Conservation (phyloP, 2,113 vertebrate species). For the Dicentrarchus labrax region DNA sequence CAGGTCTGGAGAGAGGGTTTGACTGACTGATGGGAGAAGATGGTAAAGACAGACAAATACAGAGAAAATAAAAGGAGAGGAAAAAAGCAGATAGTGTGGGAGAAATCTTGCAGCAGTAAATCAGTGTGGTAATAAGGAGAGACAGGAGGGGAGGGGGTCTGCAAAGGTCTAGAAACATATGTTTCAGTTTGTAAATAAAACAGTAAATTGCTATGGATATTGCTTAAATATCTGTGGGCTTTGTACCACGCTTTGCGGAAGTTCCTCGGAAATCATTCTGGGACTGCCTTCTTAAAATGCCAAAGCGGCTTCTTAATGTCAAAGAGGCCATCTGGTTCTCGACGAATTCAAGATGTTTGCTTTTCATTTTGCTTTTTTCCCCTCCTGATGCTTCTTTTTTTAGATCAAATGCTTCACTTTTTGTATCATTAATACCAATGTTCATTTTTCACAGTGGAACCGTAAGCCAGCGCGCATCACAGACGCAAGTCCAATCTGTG, state of each 20-base stretch:
- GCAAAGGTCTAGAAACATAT: conserved; percentile 76
- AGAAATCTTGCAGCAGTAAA: conserved; percentile 65
- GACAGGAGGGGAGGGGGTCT: conserved; percentile 22
- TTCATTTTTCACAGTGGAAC: conserved; percentile 42
- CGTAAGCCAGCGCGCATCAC: conserved; percentile 2
- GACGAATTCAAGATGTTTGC: conserved; percentile 83
- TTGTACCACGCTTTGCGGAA: conserved; percentile 82
- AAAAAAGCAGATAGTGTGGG: conserved; percentile 31
- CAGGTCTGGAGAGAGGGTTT: conserved; percentile 22
- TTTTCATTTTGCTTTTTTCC: conserved; percentile 69
- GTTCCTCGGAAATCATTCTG: conserved; percentile 83
- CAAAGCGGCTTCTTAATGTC: conserved; percentile 82
- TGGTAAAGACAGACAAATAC: conserved; percentile 43
- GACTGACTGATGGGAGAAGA: conserved; percentile 45
- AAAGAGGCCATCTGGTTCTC: conserved; percentile 84
- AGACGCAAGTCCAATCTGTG: conserved; percentile 2
- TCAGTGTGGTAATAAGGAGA: conserved; percentile 56
- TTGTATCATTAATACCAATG: conserved; percentile 52
- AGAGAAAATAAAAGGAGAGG: conserved; percentile 15
- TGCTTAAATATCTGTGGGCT: conserved; percentile 84
- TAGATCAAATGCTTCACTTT: conserved; percentile 65
- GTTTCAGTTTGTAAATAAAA: conserved; percentile 87
- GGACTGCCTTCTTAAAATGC: conserved; percentile 81
- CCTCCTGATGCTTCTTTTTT: conserved; percentile 62
- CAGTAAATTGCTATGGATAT: conserved; percentile 84